Evolutionary conservation across 2,888 invertebrate species (phyloP).

Genomic region (Xanthorhoe designata): DNA sequence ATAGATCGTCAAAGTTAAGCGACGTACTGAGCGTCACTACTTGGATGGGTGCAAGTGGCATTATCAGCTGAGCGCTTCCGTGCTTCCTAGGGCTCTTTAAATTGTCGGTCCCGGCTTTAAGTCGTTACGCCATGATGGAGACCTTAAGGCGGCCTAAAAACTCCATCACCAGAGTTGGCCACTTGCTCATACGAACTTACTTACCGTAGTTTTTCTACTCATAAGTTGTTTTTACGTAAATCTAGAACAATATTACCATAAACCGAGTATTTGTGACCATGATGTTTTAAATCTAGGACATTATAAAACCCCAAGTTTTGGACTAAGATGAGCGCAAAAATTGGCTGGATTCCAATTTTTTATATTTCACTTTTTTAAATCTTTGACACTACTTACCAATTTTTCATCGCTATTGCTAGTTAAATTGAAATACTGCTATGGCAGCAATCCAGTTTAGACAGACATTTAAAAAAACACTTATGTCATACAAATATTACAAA

Average conservation of each 20-base stretch:
- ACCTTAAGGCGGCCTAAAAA: too few species aligned
- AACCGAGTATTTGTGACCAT: not conserved
- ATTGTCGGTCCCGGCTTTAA: too few species aligned
- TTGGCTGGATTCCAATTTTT: constrained; percentile 30
- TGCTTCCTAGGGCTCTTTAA: too few species aligned
- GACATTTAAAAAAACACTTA: not conserved
- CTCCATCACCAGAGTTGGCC: too few species aligned
- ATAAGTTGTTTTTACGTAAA: not conserved
- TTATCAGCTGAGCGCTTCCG: too few species aligned
- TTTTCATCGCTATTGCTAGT: constrained; percentile 36
- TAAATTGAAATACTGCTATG: constrained; percentile 35
- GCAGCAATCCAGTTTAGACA: constrained; percentile 29
- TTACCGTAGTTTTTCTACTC: not conserved
- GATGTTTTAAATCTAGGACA: not conserved
- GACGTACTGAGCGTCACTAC: too few species aligned
- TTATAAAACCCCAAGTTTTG: not conserved
- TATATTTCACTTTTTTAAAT: constrained; percentile 34
- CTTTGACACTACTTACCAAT: constrained; percentile 29
- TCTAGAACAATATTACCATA: too few species aligned
- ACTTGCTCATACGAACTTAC: too few species aligned
- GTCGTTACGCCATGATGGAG: too few species aligned
- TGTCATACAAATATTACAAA: not conserved
- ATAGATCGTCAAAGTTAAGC: too few species aligned
- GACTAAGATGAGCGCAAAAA: constrained; percentile 7
- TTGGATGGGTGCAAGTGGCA: too few species aligned